Evolutionary conservation across 2,797 vertebrate genomes (phyloP), one percentile per base, ranked within the genome.

Genomic region (Bufotes viridis): DNA sequence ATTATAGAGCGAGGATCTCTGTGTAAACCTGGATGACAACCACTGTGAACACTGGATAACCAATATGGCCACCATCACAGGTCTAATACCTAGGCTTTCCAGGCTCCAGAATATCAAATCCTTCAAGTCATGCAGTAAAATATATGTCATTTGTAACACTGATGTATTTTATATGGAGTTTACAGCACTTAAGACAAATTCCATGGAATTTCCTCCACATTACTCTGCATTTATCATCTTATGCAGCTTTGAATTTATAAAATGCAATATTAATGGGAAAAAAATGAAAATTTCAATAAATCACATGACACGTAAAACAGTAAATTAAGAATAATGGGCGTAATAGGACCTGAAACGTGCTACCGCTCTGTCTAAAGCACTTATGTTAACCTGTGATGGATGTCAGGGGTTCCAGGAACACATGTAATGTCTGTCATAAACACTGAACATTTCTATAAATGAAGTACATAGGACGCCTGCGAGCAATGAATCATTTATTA

Each of bases 381-480:
- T 29, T 17, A 55, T 51, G 51, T 57, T 26, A 58, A 14, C 55
- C 9, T 22, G 24, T 60, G 78, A 78, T 55, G n/a, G 75, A 80
- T 12, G 57, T 26, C 51, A 26, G 14, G 75, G 22, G 22, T 15
- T 13, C 14, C 75, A 9, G 74, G 20, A 76, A 49, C 34, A 2
- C n/a, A 67, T 67, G 22, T n/a, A 63, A 60, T 18, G 58, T 15
- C 22, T 63, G 20, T 22, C 10, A 42, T 20, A 34, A 74, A 34
- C 55, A 80, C 63, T 60, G 76, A 78, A 67, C 22, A 82, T 82
- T 67, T 82, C 55, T 70, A 69, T 82, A 55, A 29, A 82, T 82
- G 51, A 34, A 34, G 82, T 72, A 70, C 65, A 51, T 20, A 26
- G 14, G 42, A 22, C 49, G 22, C 7, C 42, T 3, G 61, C n/a